phyloP scores from a whole-genome alignment of 2,113 vertebrate species.

The Larimichthys polyactis region DNA sequence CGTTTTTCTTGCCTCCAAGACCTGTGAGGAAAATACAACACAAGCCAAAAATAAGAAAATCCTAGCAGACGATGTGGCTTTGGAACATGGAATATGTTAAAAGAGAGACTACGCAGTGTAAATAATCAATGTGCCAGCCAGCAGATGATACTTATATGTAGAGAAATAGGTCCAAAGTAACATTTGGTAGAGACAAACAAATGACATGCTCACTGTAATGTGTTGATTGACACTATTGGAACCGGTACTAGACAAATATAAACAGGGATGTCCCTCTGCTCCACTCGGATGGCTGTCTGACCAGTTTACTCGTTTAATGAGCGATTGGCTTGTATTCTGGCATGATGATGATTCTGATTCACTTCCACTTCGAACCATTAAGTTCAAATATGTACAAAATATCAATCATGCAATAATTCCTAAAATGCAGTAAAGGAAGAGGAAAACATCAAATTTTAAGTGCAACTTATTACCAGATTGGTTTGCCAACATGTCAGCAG shows the following conservation, averaged over 20 bases:
- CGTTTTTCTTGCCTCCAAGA: neutral
- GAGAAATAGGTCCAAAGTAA: neutral
- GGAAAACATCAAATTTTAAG: too few relatives aligned
- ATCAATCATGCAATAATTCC: too few relatives aligned
- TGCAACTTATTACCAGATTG: too few relatives aligned
- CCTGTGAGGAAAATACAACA: neutral
- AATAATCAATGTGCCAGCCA: conserved; percentile 13
- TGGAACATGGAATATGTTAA: conserved; percentile 1
- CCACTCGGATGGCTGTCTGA: conserved; percentile 20
- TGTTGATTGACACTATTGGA: conserved; percentile 11
- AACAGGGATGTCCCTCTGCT: neutral
- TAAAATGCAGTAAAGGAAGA: too few relatives aligned
- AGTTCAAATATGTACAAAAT: neutral
- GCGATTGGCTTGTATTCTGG: conserved; percentile 10
- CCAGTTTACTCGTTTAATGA: conserved; percentile 34
- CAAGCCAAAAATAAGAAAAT: neutral
- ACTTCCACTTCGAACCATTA: neutral
- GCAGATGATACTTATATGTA: neutral
- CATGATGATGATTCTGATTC: neutral
- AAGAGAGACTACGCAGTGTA: neutral
- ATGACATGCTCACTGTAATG: neutral
- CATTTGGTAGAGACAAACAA: conserved; percentile 9
- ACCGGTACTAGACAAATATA: neutral
- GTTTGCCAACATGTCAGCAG: too few relatives aligned
- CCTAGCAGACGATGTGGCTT: neutral